A percentile compares a stretch with the other conserved stretches of the same genome.
These are phyloP conservation scores for Trinectes maculatus DNA, from an alignment of 2,113 vertebrate species.

Conservation along the genomic window DNA sequence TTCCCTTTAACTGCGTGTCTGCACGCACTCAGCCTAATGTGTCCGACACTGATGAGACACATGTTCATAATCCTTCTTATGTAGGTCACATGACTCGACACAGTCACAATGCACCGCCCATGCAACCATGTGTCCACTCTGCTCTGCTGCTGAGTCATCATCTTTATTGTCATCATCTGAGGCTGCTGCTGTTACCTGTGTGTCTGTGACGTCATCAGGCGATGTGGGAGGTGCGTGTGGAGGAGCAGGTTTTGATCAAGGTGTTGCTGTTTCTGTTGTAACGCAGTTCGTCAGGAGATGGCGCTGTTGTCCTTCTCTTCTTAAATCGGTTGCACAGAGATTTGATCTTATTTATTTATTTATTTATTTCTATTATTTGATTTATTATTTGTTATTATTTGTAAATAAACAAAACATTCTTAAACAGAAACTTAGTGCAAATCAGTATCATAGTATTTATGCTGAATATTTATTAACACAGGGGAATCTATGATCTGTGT, in stretches of 20 bases:
- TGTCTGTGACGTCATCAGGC: too few species aligned
- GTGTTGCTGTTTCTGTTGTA: conserved; percentile 10
- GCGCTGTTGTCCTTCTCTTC: conserved; percentile 33
- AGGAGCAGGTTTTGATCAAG: conserved; percentile 1
- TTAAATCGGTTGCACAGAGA: neutral
- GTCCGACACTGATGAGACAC: too few species aligned
- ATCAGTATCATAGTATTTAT: too few species aligned
- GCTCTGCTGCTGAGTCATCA: too few species aligned
- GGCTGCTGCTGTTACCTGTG: too few species aligned
- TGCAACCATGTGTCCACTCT: too few species aligned
- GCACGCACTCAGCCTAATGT: too few species aligned
- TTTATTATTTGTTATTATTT: too few species aligned
- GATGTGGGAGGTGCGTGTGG: neutral
- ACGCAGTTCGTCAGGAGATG: conserved; percentile 30
- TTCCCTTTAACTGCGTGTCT: too few species aligned
- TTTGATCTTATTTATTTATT: neutral
- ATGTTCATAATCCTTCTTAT: conserved; percentile 62
- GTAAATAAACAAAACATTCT: too few species aligned
- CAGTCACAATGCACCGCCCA: too few species aligned
- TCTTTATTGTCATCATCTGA: too few species aligned
- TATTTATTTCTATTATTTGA: neutral
- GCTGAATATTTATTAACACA: neutral
- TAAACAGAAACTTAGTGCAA: neutral
- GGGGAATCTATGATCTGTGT: neutral
- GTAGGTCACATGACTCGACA: conserved; percentile 62